Evolutionary conservation across 2,113 vertebrate species (phyloP).

Genomic region (Archilochus colubris): DNA sequence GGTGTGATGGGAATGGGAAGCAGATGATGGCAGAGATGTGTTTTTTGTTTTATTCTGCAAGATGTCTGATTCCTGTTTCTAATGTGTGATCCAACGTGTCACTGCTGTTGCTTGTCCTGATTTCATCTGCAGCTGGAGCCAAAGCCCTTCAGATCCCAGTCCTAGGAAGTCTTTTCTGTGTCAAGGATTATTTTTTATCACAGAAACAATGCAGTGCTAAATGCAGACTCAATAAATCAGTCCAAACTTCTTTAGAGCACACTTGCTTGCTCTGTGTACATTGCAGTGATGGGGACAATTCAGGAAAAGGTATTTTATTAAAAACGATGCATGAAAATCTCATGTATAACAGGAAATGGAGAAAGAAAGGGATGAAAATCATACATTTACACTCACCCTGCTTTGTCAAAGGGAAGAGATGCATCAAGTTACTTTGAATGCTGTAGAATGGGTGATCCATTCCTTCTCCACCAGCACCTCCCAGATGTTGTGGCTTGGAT

Average conservation of each 20-base stretch:
- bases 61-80: not conserved
- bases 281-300: not conserved
- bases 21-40: not conserved
- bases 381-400: fast-evolving
- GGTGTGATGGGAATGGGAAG: not conserved
- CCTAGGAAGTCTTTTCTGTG: not conserved
- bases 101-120: not conserved
- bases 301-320: not conserved
- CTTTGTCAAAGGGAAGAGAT: not conserved
- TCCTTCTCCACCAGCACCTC: not conserved
- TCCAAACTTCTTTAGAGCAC: not conserved
- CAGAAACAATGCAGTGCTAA: not conserved
- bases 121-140: not conserved
- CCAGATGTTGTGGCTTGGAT: not conserved
- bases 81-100: not conserved
- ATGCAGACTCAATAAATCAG: not conserved
- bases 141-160: not conserved
- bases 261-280: fast-evolving
- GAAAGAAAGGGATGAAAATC: not conserved
- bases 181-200: not conserved
- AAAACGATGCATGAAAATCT: not conserved
- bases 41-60: not conserved
- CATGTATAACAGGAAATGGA: not conserved
- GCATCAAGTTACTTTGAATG: not conserved
- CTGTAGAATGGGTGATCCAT: not conserved